phyloP scores from a whole-genome alignment of 2,888 invertebrate genomes.

The Gandaritis pyraliata region DNA sequence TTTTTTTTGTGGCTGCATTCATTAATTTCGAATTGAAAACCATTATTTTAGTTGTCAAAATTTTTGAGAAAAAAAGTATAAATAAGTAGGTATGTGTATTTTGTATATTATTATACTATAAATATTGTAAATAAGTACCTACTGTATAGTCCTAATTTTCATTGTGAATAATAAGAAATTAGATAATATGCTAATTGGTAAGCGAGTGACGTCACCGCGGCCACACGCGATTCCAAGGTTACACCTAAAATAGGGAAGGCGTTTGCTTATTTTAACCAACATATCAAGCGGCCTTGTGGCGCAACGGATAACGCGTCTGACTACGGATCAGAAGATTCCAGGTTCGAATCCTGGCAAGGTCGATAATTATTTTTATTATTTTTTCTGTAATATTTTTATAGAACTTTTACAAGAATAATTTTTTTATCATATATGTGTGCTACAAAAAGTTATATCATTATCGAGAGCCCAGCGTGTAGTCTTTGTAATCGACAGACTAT shows the following conservation, averaged over 20 bases:
- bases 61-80: no score
- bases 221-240: slow-evolving; percentile 16
- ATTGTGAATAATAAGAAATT: no score
- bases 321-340: slow-evolving; percentile 89
- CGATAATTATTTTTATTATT: slow-evolving; percentile 51
- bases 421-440: no score
- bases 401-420: no score
- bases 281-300: slow-evolving; percentile 81
- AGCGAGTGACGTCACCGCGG: slow-evolving; percentile 30
- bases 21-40: no score
- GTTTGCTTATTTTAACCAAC: slow-evolving; percentile 10
- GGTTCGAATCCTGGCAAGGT: slow-evolving; percentile 87
- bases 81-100: no score
- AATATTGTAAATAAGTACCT: no score
- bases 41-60: neutral
- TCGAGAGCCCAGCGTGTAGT: slow-evolving; percentile 63
- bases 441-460: slow-evolving; percentile 68
- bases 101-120: no score
- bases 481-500: slow-evolving; percentile 70
- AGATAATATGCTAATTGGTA: no score
- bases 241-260: slow-evolving; percentile 2
- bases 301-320: slow-evolving; percentile 89
- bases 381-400: slow-evolving; percentile 3
- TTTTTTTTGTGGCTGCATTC: neutral
- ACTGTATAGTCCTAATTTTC: no score